Evolutionary conservation across 2,113 vertebrate genomes (phyloP).

Genomic region (Oceanites oceanicus): DNA sequence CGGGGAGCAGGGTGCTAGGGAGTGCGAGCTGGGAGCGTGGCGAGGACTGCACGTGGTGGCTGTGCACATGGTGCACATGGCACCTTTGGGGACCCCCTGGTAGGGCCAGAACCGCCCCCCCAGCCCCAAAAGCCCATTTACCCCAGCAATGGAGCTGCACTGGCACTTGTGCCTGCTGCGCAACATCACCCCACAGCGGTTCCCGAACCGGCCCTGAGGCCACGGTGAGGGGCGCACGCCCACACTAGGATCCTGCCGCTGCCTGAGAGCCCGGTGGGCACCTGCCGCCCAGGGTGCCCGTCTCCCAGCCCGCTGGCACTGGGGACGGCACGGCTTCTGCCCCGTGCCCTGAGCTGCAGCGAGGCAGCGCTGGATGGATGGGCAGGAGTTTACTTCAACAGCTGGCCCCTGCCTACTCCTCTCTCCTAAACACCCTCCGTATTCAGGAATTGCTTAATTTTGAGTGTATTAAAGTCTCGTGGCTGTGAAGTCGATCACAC

Average conservation of each 20-base stretch:
- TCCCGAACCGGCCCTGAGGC: rapidly evolving
- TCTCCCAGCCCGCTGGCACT: not conserved
- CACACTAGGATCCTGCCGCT: not conserved
- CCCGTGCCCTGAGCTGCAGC: rapidly evolving
- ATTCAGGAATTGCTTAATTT: not conserved
- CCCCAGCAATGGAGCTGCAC: rapidly evolving
- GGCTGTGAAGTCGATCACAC: rapidly evolving
- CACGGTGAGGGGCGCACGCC: not conserved
- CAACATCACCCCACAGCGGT: rapidly evolving
- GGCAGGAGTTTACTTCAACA: not conserved
- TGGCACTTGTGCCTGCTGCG: rapidly evolving
- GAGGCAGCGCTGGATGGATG: not conserved
- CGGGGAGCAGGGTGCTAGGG: not conserved
- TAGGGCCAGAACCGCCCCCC: no score
- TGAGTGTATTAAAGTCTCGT: rapidly evolving
- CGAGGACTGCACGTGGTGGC: rapidly evolving
- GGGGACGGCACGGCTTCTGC: not conserved
- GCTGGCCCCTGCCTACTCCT: rapidly evolving
- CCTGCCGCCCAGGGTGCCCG: rapidly evolving
- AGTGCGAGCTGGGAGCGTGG: rapidly evolving
- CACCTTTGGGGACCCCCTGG: not conserved
- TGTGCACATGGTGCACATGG: not conserved
- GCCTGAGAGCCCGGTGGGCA: rapidly evolving
- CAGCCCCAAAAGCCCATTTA: not conserved
- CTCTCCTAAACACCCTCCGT: rapidly evolving